A percentile compares a stretch with the other conserved stretches of the same genome.
These are phyloP conservation scores for human (Homo sapiens) DNA, from an alignment of 2,113 vertebrate genomes.

Conservation along the genomic window GRCh38 chr18:31702001-31702500, in stretches of 20 bases:
- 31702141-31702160: neutral
- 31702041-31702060: neutral
- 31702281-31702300: neutral
- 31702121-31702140: neutral
- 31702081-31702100: neutral
- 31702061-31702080: neutral
- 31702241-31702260: neutral
- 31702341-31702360: neutral
- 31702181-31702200: neutral
- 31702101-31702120: neutral
- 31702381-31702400: neutral
- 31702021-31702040: neutral
- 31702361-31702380: neutral
- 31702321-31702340: neutral
- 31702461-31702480: neutral
- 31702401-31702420: neutral
- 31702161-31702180: neutral
- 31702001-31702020: neutral
- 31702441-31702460: neutral
- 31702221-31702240: neutral
- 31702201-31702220: neutral
- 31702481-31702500: neutral
- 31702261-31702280: neutral
- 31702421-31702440: neutral
- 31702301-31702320: neutral